Percentiles rank a stretch among this genome's conserved stretches.
phyloP scores from a whole-genome alignment of 2,888 invertebrate species.

The Lysandra coridon region DNA sequence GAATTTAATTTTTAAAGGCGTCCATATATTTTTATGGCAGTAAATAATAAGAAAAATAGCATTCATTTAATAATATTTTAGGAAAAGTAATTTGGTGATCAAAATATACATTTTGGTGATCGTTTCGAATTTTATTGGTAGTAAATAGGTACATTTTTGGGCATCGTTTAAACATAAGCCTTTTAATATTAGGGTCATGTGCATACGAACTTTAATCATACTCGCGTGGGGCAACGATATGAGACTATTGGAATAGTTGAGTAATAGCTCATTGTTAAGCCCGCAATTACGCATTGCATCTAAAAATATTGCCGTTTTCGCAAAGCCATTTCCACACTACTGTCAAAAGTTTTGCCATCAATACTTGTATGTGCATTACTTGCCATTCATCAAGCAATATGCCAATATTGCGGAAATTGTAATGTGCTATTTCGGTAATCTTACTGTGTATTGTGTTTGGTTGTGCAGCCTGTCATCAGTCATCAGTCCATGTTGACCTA shows the following conservation, averaged over 20 bases:
- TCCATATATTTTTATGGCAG: too few species aligned
- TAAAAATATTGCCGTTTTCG: constrained; percentile 24
- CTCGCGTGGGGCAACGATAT: background rate
- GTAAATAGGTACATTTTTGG: too few species aligned
- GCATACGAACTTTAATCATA: background rate
- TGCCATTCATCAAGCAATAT: background rate
- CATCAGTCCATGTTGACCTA: too few species aligned
- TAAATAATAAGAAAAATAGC: too few species aligned
- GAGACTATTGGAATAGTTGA: background rate
- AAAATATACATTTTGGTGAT: too few species aligned
- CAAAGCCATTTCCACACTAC: constrained; percentile 11
- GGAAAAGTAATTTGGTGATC: too few species aligned
- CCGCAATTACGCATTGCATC: constrained; percentile 16
- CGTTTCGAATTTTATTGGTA: too few species aligned
- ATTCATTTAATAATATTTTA: too few species aligned
- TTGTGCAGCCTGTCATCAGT: background rate
- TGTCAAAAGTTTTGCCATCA: constrained; percentile 24
- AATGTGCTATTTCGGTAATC: background rate
- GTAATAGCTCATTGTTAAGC: constrained; percentile 1
- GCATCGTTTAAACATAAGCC: too few species aligned
- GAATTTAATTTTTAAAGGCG: too few species aligned
- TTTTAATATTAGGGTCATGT: background rate
- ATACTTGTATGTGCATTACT: background rate
- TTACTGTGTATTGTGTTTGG: background rate
- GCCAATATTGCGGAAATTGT: background rate